A percentile compares a stretch with the other conserved stretches of the same genome.
Conservation (phyloP, 2,113 vertebrate species). For the Euleptes europaea region DNA sequence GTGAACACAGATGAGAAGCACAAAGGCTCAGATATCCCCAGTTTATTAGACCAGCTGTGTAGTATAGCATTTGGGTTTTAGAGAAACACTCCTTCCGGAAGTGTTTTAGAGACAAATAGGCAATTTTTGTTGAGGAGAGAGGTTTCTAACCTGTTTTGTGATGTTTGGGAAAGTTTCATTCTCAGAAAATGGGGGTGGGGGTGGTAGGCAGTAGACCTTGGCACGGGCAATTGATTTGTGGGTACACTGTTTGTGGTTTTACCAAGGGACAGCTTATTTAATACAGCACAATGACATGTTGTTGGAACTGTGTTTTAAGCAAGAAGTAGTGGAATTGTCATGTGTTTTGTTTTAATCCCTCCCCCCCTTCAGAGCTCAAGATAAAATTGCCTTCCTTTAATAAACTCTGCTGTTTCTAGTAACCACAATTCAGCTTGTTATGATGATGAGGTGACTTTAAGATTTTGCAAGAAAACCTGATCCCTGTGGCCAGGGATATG, state of each 20-base stretch:
- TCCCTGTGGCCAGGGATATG: too few species aligned
- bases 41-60: not conserved
- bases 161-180: not conserved
- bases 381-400: not conserved
- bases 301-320: not conserved
- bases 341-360: not conserved
- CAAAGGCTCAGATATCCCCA: too few species aligned
- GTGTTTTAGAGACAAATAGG: not conserved
- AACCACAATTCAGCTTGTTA: not conserved
- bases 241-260: not conserved
- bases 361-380: not conserved
- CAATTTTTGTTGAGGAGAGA: not conserved
- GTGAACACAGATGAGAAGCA: too few species aligned
- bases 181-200: not conserved
- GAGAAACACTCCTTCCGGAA: not conserved
- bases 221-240: not conserved
- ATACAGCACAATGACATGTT: too few species aligned
- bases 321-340: not conserved
- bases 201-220: too few species aligned
- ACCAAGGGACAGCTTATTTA: too few species aligned
- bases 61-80: not conserved
- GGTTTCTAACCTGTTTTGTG: not conserved
- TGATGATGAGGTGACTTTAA: not conserved
- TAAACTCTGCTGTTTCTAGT: not conserved
- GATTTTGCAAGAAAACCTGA: not conserved